These are phyloP conservation scores for Conus ventricosus DNA, from an alignment of 1,140 invertebrate genomes.

Conservation along the genomic window DNA sequence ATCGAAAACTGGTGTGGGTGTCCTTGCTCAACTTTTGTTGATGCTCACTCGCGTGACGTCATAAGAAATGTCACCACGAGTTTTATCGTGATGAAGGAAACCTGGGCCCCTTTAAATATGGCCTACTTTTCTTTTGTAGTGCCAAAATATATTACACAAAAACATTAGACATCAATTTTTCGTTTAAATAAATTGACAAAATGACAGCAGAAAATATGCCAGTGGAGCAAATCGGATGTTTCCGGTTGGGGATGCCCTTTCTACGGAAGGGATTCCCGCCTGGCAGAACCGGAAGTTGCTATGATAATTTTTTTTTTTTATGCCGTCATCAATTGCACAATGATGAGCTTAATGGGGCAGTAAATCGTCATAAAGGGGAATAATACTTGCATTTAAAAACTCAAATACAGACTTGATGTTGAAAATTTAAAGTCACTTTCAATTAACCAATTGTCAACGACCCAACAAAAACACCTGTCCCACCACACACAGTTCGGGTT, in stretches of 20 bases:
- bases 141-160: not conserved
- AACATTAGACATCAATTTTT: not conserved
- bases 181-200: not conserved
- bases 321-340: slow-evolving; percentile 12
- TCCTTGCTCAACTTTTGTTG: slow-evolving; percentile 54
- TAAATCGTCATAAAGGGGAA: not conserved
- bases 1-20: slow-evolving; percentile 44
- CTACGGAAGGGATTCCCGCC: slow-evolving; percentile 53
- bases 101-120: slow-evolving; percentile 26
- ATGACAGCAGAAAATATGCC: slow-evolving; percentile 29
- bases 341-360: not conserved
- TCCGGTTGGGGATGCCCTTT: slow-evolving; percentile 54
- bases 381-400: not conserved
- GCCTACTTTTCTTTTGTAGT: slow-evolving; percentile 2
- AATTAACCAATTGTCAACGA: not conserved
- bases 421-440: not conserved
- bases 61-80: slow-evolving; percentile 53
- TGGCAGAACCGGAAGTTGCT: slow-evolving; percentile 36
- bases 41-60: slow-evolving; percentile 49
- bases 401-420: not conserved
- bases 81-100: slow-evolving; percentile 48
- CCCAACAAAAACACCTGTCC: slow-evolving; percentile 9
- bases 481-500: not conserved
- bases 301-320: slow-evolving; percentile 32
- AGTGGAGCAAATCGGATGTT: slow-evolving; percentile 47